Evolutionary conservation across 2,113 vertebrate species (phyloP).

Genomic region (Apodemus sylvaticus): DNA sequence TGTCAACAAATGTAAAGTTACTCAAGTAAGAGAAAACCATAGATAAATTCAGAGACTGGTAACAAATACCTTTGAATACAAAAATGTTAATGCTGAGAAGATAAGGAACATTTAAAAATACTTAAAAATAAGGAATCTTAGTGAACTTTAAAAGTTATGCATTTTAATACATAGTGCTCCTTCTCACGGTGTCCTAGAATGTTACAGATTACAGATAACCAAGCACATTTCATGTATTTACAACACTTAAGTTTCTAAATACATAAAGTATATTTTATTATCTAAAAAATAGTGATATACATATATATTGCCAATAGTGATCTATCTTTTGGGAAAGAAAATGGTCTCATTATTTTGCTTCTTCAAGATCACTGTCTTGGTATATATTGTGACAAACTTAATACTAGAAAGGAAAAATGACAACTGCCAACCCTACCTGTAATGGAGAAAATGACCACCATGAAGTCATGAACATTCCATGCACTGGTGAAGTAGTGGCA

Average conservation of each 20-base stretch:
- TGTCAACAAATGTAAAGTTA: background rate
- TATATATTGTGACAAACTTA: background rate
- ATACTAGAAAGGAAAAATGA: background rate
- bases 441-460: conserved; percentile 74
- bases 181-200: background rate
- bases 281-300: background rate
- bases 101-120: background rate
- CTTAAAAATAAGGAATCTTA: background rate
- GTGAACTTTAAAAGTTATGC: too few relatives aligned
- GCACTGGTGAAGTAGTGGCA: conserved; percentile 70
- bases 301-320: background rate
- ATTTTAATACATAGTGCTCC: background rate
- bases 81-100: background rate
- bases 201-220: background rate
- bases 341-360: background rate
- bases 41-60: background rate
- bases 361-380: background rate
- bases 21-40: background rate
- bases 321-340: background rate
- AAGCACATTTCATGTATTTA: background rate
- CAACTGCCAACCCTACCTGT: conserved; percentile 64
- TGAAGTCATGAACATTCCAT: conserved; percentile 78
- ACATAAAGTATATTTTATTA: background rate
- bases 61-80: background rate
- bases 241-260: background rate